Percentiles rank a stretch among this genome's conserved stretches.
phyloP scores from a whole-genome alignment of 2,888 invertebrate species.

The Diachrysia chrysitis region DNA sequence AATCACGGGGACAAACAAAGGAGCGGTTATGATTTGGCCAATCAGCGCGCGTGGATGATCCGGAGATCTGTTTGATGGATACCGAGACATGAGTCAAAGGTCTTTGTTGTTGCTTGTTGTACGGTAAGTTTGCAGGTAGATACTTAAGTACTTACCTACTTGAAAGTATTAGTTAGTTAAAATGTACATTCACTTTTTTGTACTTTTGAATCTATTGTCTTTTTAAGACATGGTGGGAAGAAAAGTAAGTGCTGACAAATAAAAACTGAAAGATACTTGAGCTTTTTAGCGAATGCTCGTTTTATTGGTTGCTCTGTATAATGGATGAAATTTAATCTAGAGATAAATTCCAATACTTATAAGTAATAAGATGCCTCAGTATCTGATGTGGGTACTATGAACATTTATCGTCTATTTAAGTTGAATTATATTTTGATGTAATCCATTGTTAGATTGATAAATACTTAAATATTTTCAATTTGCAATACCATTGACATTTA shows the following conservation, averaged over 20 bases:
- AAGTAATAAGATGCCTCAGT: no score
- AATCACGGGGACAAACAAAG: constrained; percentile 10
- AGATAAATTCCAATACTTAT: no score
- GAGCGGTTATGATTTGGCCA: constrained; percentile 35
- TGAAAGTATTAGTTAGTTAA: neutral
- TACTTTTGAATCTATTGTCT: neutral
- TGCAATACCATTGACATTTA: neutral
- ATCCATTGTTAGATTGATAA: no score
- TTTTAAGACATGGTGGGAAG: no score
- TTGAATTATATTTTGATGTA: no score
- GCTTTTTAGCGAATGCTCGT: no score
- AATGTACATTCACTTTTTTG: neutral
- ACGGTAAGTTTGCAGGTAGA: neutral
- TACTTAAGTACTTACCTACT: neutral
- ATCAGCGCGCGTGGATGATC: constrained; percentile 40
- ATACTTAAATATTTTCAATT: neutral
- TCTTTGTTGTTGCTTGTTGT: neutral
- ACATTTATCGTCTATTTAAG: no score
- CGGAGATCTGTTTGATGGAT: constrained; percentile 48
- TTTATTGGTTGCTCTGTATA: no score
- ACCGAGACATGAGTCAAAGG: constrained; percentile 35
- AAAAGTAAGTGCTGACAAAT: no score
- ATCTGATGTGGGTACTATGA: no score
- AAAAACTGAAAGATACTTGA: no score
- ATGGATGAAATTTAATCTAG: no score